phyloP scores from a whole-genome alignment of 2,888 invertebrate genomes.

The Thysanoteuthis rhombus region DNA sequence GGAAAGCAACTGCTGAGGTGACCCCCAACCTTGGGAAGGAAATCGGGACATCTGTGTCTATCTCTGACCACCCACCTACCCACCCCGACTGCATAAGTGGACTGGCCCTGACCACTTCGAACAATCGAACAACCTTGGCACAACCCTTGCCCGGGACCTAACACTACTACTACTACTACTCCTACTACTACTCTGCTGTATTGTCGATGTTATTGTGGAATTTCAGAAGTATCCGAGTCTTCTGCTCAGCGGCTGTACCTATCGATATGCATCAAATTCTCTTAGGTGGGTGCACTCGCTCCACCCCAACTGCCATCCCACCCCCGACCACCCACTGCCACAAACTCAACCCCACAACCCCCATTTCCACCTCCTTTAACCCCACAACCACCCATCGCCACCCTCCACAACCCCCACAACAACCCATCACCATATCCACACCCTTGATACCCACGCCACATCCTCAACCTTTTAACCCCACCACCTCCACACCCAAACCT shows the following conservation, averaged over 20 bases:
- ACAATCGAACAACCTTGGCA: no score
- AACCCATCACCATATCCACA: no score
- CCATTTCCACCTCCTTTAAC: no score
- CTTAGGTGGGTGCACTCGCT: neutral
- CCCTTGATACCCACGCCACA: no score
- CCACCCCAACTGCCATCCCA: neutral
- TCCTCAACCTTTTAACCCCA: no score
- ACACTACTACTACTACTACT: neutral
- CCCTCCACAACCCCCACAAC: no score
- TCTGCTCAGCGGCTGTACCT: neutral
- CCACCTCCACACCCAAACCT: no score
- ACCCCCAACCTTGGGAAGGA: no score
- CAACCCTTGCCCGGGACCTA: neutral
- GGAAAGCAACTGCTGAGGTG: slow-evolving; percentile 24
- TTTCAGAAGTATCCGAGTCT: neutral
- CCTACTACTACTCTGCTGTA: neutral
- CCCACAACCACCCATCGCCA: no score
- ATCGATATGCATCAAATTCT: neutral
- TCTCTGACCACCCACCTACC: no score
- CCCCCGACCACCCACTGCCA: no score
- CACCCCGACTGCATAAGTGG: neutral
- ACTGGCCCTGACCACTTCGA: neutral
- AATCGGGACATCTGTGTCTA: neutral
- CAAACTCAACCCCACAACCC: no score
- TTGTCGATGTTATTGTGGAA: neutral